Evolutionary conservation across 2,888 invertebrate species (phyloP).

Genomic region (Malachius bipustulatus): DNA sequence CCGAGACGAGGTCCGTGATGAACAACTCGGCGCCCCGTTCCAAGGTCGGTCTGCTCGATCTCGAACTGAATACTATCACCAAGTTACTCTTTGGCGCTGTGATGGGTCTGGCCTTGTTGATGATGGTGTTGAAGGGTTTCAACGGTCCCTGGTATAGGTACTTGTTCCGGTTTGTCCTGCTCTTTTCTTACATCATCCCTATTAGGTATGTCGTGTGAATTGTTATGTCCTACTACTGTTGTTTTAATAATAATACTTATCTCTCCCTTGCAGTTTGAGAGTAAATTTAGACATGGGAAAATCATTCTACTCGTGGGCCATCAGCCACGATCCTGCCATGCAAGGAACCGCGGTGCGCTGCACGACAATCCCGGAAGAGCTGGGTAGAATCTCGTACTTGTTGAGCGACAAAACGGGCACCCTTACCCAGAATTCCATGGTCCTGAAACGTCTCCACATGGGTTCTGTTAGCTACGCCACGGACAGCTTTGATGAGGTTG

Average conservation of each 20-base stretch:
- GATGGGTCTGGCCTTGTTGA: conserved; percentile 76
- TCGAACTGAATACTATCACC: conserved; percentile 93
- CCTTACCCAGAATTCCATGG: conserved; percentile 97
- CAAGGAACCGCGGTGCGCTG: conserved; percentile 91
- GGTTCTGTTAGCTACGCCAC: conserved; percentile 85
- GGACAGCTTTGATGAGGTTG: conserved; percentile 73
- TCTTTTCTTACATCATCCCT: conserved; percentile 99
- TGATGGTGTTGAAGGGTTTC: conserved; percentile 96
- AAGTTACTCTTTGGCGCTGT: conserved; percentile 90
- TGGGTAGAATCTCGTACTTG: conserved; percentile 93
- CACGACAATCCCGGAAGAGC: conserved; percentile 96
- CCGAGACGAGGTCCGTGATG: conserved; percentile 96
- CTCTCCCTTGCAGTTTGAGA: conserved; percentile 57
- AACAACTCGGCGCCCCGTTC: conserved; percentile 94
- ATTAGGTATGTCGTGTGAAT: conserved; percentile 54
- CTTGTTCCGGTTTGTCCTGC: conserved; percentile 88
- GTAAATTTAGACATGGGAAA: conserved; percentile 99
- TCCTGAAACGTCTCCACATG: conserved; percentile 88
- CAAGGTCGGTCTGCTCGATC: conserved; percentile 90
- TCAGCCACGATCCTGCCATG: conserved; percentile 86
- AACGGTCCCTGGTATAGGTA: conserved; percentile 94
- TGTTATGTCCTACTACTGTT: neutral
- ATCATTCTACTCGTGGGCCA: conserved; percentile 93
- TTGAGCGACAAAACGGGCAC: conserved; percentile 98
- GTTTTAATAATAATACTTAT: conserved; percentile 6